Evolutionary conservation across 2,797 vertebrate genomes (phyloP), one percentile per base, ranked within the genome.

Genomic region (Pelodytes ibericus): DNA sequence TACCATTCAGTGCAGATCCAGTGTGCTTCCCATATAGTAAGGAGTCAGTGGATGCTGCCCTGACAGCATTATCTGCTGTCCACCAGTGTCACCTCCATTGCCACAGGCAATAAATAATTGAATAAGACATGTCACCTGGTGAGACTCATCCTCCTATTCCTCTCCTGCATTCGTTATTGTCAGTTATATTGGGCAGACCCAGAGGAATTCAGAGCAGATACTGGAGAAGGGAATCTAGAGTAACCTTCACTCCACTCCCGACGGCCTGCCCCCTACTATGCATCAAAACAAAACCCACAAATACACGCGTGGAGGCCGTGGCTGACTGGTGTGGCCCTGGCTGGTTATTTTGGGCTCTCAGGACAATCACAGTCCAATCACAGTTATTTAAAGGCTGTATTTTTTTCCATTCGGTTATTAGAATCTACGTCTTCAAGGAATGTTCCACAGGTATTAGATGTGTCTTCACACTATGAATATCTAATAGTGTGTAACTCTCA

Each of bases 71-170:
- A 30, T 47, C 39, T 60, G 24, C 18, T 36, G 27, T 61, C 11
- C 39, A 62, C 2, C 2, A 62, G 31, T 20, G 64, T 61, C 64
- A 75, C 56, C 44, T 68, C 66, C 57, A 61, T 41, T 36, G 41
- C 66, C 65, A 70, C 4, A 10, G n/a, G 44, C 31, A 56, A 76
- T 62, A 76, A 39, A 70, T 53, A 61, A 75, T 61, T 36, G 20
- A 70, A 56, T 39, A 41, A 70, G 66, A 70, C 74, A 75, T 74
- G 64, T 75, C 64, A 69, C 41, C 39, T 13, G 33, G 74, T 53
- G 63, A 70, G 9, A 62, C 29, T 39, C 53, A 53, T 62, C 65
- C 53, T 29, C 29, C 33, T 0, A 49, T 63, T 62, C 36, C 31
- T 53, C 69, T 63, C 58, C 47, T 39, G 41, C 27, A 76, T 56